Evolutionary conservation across 2,113 vertebrate genomes (phyloP).

Genomic region (Plectropomus leopardus): DNA sequence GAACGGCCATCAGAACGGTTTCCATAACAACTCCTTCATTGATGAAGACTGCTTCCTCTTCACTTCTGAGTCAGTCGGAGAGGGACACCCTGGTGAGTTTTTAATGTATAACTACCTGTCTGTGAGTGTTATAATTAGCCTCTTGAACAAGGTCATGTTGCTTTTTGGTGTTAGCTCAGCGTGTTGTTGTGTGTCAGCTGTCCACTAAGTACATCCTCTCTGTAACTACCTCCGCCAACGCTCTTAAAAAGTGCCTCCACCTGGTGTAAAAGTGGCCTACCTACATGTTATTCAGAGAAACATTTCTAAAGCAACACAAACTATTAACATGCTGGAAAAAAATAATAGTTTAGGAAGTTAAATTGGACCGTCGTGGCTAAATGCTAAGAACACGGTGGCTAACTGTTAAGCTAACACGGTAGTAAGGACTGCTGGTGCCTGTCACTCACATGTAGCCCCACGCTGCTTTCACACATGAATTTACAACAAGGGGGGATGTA

Average conservation of each 20-base stretch:
- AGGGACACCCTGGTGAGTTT: slow-evolving; percentile 89
- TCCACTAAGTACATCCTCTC: background rate
- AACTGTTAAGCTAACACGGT: slow-evolving; percentile 39
- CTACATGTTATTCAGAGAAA: background rate
- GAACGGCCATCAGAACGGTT: slow-evolving; percentile 91
- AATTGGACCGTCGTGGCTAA: background rate
- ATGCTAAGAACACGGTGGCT: slow-evolving; percentile 23
- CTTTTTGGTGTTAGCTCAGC: slow-evolving; percentile 4
- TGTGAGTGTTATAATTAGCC: no score
- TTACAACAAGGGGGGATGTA: background rate
- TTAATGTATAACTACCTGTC: background rate
- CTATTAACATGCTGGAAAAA: fast-evolving
- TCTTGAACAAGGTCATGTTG: slow-evolving; percentile 46
- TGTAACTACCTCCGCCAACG: background rate
- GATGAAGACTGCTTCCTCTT: slow-evolving; percentile 94
- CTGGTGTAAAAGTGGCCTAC: background rate
- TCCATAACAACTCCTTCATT: slow-evolving; percentile 85
- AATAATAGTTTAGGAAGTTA: no score
- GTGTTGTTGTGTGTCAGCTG: slow-evolving; percentile 26
- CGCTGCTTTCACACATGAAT: background rate
- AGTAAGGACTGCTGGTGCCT: slow-evolving; percentile 10
- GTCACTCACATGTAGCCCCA: slow-evolving; percentile 34
- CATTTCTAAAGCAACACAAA: no score
- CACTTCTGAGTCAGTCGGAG: slow-evolving; percentile 91
- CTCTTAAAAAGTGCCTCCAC: background rate